Conservation (phyloP, 2,888 invertebrate species). For the Embidobia sp. region DNA sequence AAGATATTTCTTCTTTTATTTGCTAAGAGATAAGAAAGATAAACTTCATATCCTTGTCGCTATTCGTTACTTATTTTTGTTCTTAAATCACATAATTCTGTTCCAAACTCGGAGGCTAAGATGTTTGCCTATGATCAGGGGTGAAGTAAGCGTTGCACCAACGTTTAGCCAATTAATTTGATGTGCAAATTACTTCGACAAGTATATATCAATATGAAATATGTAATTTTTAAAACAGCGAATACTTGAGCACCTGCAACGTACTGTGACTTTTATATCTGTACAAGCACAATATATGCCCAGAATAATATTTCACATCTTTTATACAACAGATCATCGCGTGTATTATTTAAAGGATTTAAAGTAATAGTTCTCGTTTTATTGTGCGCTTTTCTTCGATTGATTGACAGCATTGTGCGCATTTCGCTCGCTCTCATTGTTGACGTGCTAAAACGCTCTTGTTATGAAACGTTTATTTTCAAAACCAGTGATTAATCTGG, state of each 20-base stretch:
- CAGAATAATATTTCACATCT: neutral
- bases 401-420: conserved; percentile 35
- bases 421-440: conserved; percentile 10
- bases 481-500: too few relatives aligned
- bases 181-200: too few relatives aligned
- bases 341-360: conserved; percentile 13
- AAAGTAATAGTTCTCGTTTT: conserved; percentile 22
- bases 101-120: conserved; percentile 21
- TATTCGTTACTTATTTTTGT: conserved; percentile 25
- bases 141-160: conserved; percentile 1
- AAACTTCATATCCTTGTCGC: conserved; percentile 29
- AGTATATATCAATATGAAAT: neutral
- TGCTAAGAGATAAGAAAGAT: conserved; percentile 28
- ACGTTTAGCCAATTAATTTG: too few relatives aligned
- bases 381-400: conserved; percentile 16
- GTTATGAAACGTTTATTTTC: conserved; percentile 18
- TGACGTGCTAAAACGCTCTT: conserved; percentile 11
- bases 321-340: conserved; percentile 15
- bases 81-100: conserved; percentile 9
- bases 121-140: conserved; percentile 26
- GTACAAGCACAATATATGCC: too few relatives aligned
- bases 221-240: too few relatives aligned
- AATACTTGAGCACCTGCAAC: too few relatives aligned
- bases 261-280: too few relatives aligned
- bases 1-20: conserved; percentile 8